These are phyloP conservation scores for Cecidostiba fungosa DNA, from an alignment of 2,888 invertebrate species.

Conservation along the genomic window DNA sequence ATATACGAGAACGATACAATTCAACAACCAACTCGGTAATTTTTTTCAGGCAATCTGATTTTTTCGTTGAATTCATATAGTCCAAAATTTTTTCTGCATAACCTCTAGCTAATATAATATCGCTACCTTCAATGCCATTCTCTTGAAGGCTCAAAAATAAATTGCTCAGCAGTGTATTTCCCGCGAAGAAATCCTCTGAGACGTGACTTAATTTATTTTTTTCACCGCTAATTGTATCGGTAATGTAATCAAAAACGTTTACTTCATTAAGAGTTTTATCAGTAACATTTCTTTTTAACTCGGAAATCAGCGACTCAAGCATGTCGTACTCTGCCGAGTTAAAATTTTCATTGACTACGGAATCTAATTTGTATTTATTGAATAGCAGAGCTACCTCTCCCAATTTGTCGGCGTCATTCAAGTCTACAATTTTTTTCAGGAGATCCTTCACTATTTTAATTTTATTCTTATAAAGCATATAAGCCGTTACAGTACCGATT, in stretches of 20 bases:
- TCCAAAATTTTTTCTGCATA: constrained; percentile 24
- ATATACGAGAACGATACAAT: constrained; percentile 15
- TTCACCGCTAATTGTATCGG: constrained; percentile 41
- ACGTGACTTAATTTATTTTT: constrained; percentile 22
- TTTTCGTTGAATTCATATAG: constrained; percentile 8
- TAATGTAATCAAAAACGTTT: constrained; percentile 53
- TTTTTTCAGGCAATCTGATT: constrained; percentile 37
- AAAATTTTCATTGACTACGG: not conserved
- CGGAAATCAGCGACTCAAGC: constrained; percentile 49
- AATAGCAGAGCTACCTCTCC: constrained; percentile 37
- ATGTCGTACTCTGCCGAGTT: constrained; percentile 31
- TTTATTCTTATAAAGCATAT: constrained; percentile 62
- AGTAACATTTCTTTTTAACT: constrained; percentile 49
- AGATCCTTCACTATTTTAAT: constrained; percentile 54
- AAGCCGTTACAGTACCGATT: constrained; percentile 55
- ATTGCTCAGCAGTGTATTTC: not conserved
- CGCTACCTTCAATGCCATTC: constrained; percentile 23
- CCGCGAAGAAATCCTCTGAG: not conserved
- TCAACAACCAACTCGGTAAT: constrained; percentile 22
- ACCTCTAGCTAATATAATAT: constrained; percentile 35
- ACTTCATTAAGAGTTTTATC: constrained; percentile 54
- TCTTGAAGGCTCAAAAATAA: not conserved
- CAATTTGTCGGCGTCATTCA: constrained; percentile 25
- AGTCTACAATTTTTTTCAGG: constrained; percentile 42
- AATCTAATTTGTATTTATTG: constrained; percentile 21